Percentiles rank a stretch among this genome's conserved stretches.
Conservation (phyloP, 2,888 invertebrate species). For the Hirtodrosophila histrioides region DNA sequence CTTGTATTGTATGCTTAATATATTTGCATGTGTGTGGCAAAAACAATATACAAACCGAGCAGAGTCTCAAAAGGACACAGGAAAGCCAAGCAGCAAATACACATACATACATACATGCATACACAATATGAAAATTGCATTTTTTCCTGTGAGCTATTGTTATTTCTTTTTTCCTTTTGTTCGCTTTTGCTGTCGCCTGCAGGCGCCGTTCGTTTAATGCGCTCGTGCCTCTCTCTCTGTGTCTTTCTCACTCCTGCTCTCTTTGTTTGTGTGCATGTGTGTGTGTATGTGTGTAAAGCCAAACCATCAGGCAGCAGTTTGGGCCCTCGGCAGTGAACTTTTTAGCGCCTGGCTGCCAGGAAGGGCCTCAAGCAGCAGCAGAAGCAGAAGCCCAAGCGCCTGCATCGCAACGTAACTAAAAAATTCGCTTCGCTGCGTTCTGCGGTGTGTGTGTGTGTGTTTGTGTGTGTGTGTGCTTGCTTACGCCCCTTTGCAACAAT, state of each 20-base stretch:
- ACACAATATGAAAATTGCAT: constrained; percentile 72
- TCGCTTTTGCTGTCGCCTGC: constrained; percentile 15
- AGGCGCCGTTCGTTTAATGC: constrained; percentile 26
- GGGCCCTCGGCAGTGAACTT: constrained; percentile 72
- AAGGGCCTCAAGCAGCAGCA: constrained; percentile 42
- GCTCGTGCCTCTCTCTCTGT: constrained; percentile 33
- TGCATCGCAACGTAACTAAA: constrained; percentile 14
- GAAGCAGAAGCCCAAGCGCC: constrained; percentile 14
- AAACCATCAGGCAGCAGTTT: constrained; percentile 46
- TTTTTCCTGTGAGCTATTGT: constrained; percentile 57
- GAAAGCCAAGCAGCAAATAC: constrained; percentile 19
- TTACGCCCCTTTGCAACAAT: constrained; percentile 59
- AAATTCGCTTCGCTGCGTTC: constrained; percentile 23
- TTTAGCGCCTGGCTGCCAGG: constrained; percentile 62
- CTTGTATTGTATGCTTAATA: constrained; percentile 9
- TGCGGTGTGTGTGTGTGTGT: constrained; percentile 17
- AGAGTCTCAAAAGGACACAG: constrained; percentile 50
- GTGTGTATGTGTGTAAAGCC: constrained; percentile 23
- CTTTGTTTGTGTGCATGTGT: constrained; percentile 21
- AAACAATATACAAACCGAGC: constrained; percentile 55
- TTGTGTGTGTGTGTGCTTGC: constrained; percentile 31
- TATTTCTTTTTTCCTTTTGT: constrained; percentile 20
- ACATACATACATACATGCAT: constrained; percentile 6
- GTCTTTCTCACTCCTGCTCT: constrained; percentile 1
- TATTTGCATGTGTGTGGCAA: constrained; percentile 22